Percentiles rank a stretch among this genome's conserved stretches.
phyloP scores from a whole-genome alignment of 2,113 vertebrate genomes.

The Neodontobutis hainanensis region DNA sequence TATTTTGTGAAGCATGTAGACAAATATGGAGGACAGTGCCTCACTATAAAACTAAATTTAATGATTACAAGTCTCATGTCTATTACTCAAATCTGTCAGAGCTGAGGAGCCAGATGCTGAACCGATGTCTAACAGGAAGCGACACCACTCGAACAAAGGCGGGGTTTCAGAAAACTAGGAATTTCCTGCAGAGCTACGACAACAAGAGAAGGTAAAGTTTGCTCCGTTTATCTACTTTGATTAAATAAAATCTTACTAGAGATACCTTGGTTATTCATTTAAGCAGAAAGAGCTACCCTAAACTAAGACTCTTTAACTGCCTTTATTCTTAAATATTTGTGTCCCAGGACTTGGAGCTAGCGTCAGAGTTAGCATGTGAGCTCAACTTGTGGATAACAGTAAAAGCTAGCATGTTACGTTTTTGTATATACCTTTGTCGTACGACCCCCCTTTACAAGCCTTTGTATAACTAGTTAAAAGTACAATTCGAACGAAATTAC shows the following conservation, averaged over 20 bases:
- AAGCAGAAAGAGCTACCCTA: neutral
- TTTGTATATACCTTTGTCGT: no score
- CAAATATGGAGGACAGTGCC: no score
- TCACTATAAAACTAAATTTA: no score
- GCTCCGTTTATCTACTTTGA: slow-evolving; percentile 19
- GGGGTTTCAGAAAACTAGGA: slow-evolving; percentile 54
- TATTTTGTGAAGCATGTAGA: no score
- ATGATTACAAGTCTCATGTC: no score
- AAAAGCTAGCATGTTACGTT: neutral
- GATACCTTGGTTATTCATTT: accelerated
- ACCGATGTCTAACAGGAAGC: slow-evolving; percentile 18
- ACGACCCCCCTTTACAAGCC: no score
- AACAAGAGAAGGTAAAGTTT: slow-evolving; percentile 73
- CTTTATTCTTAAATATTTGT: neutral
- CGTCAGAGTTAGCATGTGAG: slow-evolving; percentile 23
- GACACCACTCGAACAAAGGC: slow-evolving; percentile 25
- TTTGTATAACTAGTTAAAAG: no score
- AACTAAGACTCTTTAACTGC: neutral
- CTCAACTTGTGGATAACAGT: slow-evolving; percentile 15
- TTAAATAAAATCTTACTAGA: neutral
- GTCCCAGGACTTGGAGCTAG: neutral
- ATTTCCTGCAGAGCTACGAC: slow-evolving; percentile 78
- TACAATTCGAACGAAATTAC: no score
- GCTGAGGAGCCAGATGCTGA: no score
- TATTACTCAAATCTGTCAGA: neutral